Base-by-base conservation (phyloP, 2,888 invertebrate genomes). In the Lithophane ornitopus region DNA sequence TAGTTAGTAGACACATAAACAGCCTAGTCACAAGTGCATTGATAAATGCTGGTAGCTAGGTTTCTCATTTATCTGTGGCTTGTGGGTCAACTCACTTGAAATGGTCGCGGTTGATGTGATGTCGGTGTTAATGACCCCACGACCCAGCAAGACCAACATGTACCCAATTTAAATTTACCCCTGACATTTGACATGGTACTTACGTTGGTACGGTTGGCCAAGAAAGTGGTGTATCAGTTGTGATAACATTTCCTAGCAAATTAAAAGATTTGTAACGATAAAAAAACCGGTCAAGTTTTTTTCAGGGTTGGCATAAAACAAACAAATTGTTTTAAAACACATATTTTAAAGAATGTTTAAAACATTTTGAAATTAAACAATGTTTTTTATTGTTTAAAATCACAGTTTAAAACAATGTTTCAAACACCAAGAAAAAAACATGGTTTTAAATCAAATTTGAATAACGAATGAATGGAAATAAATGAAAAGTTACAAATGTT, bases 101-200 rank as follows among this genome's bases (percentile, higher is more conserved):
- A 86, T 84, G 85, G 80, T 76, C 73, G 87, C 73, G 89, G 88
- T 89, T 76, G 79, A 80, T 85, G 86, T 84, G 88, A 88, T 89
- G 86, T 83, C 70, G 79, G 86, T 76, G 89, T 87, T 91, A 90
- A 91, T 90, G 88, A 89, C 85, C 86, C 68, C 70, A 70, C 73
- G 70, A 76, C 77, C 83, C 75, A 69, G 79, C 78, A 76, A 85
- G 85, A 84, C 80, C 65, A 78, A 80, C 76, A 85, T 65, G 69
- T 69, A 68, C 70, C 89, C 85, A 86, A 81, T 83, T 80, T 87
- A 87, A 85, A 84, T 83, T 86, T 89, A 87, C 85, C 88, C 74
- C 70, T 78, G 84, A 86, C 86, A 89, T 89, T 85, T 85, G 78
- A 84, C 74, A 77, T 74, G 26, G 65, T 79, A 81, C 70, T 81